Percentiles rank a stretch among this genome's conserved stretches.
These are phyloP conservation scores for Okamejei kenojei DNA, from an alignment of 2,797 vertebrate genomes.

Conservation along the genomic window DNA sequence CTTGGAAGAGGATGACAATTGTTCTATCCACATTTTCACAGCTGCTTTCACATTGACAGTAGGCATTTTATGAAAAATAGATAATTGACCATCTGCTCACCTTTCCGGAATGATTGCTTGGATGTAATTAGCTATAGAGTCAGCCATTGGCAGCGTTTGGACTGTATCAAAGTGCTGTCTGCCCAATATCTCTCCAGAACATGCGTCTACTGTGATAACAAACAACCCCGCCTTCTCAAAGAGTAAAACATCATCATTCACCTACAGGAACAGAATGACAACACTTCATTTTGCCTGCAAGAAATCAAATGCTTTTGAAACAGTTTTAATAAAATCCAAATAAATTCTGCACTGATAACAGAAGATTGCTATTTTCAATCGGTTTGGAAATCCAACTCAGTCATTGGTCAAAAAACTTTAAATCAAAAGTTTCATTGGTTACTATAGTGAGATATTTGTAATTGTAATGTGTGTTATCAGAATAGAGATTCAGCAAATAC, in stretches of 20 bases:
- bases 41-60: background rate
- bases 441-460: background rate
- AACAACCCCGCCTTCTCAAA: conserved; percentile 46
- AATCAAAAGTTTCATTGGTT: background rate
- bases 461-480: background rate
- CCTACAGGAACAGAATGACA: conserved; percentile 43
- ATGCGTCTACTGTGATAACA: conserved; percentile 44
- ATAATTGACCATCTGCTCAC: conserved; percentile 45
- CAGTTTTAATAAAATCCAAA: background rate
- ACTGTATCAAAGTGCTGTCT: conserved; percentile 45
- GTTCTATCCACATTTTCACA: background rate
- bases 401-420: background rate
- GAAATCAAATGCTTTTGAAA: background rate
- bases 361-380: background rate
- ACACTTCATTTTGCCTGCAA: background rate
- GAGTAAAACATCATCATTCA: conserved; percentile 45
- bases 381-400: background rate
- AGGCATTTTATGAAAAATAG: background rate
- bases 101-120: conserved; percentile 48
- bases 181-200: conserved; percentile 48
- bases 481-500: background rate
- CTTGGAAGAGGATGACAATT: background rate
- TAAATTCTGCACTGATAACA: background rate
- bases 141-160: conserved; percentile 37
- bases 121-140: conserved; percentile 44